These are phyloP conservation scores for Tolmerus cingulatus DNA, from an alignment of 2,888 invertebrate species.

Conservation along the genomic window DNA sequence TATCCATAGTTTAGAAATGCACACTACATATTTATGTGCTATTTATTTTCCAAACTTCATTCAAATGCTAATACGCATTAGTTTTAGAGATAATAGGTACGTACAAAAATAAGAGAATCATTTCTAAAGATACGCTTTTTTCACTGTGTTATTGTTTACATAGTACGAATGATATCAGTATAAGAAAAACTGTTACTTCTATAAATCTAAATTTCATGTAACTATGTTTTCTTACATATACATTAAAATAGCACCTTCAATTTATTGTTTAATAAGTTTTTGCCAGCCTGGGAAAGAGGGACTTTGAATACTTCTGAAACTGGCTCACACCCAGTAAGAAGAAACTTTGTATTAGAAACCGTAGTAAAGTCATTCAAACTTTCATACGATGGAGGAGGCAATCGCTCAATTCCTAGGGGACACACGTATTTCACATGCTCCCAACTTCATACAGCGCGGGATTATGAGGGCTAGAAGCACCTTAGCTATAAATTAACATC, in stretches of 20 bases:
- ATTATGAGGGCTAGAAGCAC: not conserved
- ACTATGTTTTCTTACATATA: too few species aligned
- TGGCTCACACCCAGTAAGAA: not conserved
- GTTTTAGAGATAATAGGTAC: too few species aligned
- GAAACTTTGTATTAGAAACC: not conserved
- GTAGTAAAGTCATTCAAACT: not conserved
- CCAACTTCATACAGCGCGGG: not conserved
- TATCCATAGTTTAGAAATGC: too few species aligned
- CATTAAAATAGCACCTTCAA: not conserved
- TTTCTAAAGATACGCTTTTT: too few species aligned
- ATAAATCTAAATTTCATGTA: too few species aligned
- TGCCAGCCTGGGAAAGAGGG: not conserved
- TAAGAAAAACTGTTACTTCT: too few species aligned
- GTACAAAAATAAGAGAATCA: too few species aligned
- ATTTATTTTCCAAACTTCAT: too few species aligned
- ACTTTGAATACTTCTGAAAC: not conserved
- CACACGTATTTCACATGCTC: not conserved
- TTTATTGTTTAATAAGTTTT: not conserved
- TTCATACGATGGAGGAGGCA: not conserved
- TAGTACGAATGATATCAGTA: too few species aligned
- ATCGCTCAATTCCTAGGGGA: not conserved
- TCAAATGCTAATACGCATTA: too few species aligned
- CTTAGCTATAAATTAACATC: not conserved
- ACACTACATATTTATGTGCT: too few species aligned
- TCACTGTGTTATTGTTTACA: too few species aligned